Evolutionary conservation across 2,888 invertebrate genomes (phyloP).

Genomic region (Tricholauxania praeusta): DNA sequence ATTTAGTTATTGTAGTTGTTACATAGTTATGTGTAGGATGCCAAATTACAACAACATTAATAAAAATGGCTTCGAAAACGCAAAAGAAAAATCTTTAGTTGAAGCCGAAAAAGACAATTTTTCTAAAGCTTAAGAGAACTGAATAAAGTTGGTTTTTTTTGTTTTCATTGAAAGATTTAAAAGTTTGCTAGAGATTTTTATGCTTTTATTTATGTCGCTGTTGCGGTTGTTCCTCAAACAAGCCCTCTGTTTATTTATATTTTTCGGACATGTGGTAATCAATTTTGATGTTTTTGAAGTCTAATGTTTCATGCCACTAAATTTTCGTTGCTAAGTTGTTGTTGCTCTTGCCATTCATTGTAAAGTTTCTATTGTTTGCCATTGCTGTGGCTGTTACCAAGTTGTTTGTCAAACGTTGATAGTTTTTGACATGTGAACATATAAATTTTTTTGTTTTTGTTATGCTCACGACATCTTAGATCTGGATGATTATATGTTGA

Average conservation of each 20-base stretch:
- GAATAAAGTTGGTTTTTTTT: too few relatives aligned
- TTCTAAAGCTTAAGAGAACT: too few relatives aligned
- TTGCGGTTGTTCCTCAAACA: background rate
- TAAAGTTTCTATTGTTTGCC: too few relatives aligned
- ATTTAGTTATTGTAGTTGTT: too few relatives aligned
- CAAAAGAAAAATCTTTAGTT: too few relatives aligned
- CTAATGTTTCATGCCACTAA: background rate
- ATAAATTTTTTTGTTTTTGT: conserved; percentile 1
- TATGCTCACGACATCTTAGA: background rate
- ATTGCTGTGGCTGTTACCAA: conserved; percentile 2
- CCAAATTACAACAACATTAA: too few relatives aligned
- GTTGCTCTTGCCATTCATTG: background rate
- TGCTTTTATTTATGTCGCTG: background rate
- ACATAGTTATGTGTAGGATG: too few relatives aligned
- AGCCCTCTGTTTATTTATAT: too few relatives aligned
- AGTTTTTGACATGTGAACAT: conserved; percentile 30
- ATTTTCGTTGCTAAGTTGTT: conserved; percentile 1
- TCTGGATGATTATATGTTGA: background rate
- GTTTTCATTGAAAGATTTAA: too few relatives aligned
- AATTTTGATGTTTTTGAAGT: conserved; percentile 12
- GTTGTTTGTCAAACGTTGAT: conserved; percentile 31
- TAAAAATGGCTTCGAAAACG: too few relatives aligned
- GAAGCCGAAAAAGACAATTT: too few relatives aligned
- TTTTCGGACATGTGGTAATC: conserved; percentile 17
- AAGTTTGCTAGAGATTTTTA: too few relatives aligned